Percentiles rank a stretch among this genome's conserved stretches.
Evolutionary conservation across 64 coral and sea anemone genomes (phyloP).

Genomic region (Trachythela sp.): DNA sequence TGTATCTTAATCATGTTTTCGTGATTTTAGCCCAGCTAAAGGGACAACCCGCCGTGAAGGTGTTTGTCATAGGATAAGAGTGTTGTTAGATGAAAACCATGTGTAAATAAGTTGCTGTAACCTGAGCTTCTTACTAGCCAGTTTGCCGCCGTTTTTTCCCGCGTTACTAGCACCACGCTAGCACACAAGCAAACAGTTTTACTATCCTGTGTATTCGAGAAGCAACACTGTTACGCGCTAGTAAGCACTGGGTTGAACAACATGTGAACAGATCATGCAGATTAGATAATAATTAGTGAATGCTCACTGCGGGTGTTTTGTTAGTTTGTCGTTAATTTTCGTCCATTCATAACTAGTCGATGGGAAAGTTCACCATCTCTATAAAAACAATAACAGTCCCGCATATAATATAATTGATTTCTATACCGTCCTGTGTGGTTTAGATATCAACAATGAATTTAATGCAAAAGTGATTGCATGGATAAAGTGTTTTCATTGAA

Average conservation of each 20-base stretch:
- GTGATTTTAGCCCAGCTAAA: neutral
- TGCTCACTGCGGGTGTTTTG: constrained; percentile 11
- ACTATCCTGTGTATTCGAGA: neutral
- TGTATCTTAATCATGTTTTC: neutral
- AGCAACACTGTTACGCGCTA: neutral
- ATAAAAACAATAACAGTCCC: neutral
- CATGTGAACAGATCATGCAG: neutral
- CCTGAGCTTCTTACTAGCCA: neutral
- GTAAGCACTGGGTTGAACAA: neutral
- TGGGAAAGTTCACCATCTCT: neutral
- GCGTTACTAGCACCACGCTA: neutral
- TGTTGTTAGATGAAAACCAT: constrained; percentile 31
- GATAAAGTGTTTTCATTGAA: too few relatives aligned
- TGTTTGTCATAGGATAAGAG: constrained; percentile 32
- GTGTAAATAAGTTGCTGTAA: neutral
- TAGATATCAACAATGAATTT: neutral
- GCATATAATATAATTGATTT: neutral
- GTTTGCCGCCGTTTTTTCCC: constrained; percentile 18
- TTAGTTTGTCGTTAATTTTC: constrained; percentile 4
- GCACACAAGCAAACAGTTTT: neutral
- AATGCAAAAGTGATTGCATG: neutral
- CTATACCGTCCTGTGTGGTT: neutral
- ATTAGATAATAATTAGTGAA: constrained; percentile 16
- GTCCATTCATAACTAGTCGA: neutral
- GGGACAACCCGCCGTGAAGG: neutral